These are phyloP conservation scores for Lutraria lutraria DNA, from an alignment of 2,888 invertebrate genomes.

Conservation along the genomic window DNA sequence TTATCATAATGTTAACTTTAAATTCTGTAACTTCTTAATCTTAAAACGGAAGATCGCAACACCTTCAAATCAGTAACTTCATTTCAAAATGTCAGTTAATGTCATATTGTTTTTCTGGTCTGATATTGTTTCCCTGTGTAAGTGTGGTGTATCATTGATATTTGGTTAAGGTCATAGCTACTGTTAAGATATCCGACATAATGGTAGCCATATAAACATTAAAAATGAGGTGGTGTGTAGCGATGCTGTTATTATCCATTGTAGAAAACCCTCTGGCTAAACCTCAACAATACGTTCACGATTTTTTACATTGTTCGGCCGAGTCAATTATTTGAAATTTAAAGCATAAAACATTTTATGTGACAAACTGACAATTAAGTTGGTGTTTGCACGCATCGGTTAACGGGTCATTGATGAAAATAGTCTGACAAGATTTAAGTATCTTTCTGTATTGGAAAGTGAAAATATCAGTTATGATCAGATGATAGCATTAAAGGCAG, in stretches of 20 bases:
- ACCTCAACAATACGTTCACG: conserved; percentile 40
- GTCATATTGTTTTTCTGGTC: not conserved
- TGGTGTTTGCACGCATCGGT: conserved; percentile 41
- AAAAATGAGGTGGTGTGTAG: conserved; percentile 23
- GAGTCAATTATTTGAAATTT: conserved; percentile 46
- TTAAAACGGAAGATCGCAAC: not conserved
- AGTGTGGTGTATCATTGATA: not conserved
- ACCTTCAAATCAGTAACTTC: not conserved
- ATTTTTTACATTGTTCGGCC: conserved; percentile 36
- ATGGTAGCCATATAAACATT: conserved; percentile 22
- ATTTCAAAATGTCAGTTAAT: conserved; percentile 14
- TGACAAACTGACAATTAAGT: conserved; percentile 49
- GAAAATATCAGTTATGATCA: conserved; percentile 35
- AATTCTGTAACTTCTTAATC: not conserved
- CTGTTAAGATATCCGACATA: not conserved
- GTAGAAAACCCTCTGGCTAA: conserved; percentile 42
- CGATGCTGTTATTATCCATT: conserved; percentile 23
- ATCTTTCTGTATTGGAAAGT: conserved; percentile 37
- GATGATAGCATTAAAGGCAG: conserved; percentile 22
- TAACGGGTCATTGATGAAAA: conserved; percentile 32
- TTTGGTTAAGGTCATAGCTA: conserved; percentile 34
- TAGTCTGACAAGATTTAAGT: conserved; percentile 37
- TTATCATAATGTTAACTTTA: too few species aligned
- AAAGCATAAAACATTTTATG: conserved; percentile 44
- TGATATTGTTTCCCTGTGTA: not conserved